Evolutionary conservation across 2,888 invertebrate genomes (phyloP), one percentile per base, ranked within the genome.

Genomic region (Pseudolycoriella hygida): DNA sequence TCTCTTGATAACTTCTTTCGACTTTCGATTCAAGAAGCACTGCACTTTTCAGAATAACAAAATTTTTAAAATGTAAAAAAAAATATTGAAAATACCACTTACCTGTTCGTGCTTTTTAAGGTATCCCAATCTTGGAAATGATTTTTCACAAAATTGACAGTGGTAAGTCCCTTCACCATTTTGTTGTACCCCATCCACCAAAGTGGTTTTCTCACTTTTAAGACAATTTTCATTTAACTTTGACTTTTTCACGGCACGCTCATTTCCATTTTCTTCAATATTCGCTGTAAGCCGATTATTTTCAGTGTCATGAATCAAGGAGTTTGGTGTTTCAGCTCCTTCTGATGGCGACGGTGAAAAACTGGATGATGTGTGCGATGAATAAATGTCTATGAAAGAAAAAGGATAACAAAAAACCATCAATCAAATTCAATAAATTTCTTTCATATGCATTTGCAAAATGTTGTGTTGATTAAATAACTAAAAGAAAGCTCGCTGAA

Each of bases 81-180:
- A n/a, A n/a, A n/a, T n/a, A n/a, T n/a, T n/a, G n/a, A n/a, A n/a
- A n/a, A n/a, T n/a, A n/a, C n/a, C 25, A 25, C 67, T 60, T 66
- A 89, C 89, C 83, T 89, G 89, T 67, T 90, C 87, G 72, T 90
- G 90, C 67, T 87, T 83, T 68, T 87, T 87, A 55, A 90, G 74
- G 62, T 85, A 84, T 51, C 83, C 83, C 53, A 84, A 77, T 54
- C 87, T 74, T 15, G 88, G 82, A 67, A 89, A 90, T 53, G 88
- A 85, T 64, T 87, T 84, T 60, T 89, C 85, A 70, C 90, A 92
- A 70, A 85, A 89, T 67, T 84, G 84, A 68, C 89, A 90, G 59
- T 83, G 80, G 72, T 88, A 86, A 50, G 88, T 88, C 52, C 87
- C 82, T 62, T 76, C 72, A 30, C 42, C 40, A 42, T 31, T 37